phyloP scores from a whole-genome alignment of 1,140 invertebrate genomes.

The Drosophila lacteicornis region DNA sequence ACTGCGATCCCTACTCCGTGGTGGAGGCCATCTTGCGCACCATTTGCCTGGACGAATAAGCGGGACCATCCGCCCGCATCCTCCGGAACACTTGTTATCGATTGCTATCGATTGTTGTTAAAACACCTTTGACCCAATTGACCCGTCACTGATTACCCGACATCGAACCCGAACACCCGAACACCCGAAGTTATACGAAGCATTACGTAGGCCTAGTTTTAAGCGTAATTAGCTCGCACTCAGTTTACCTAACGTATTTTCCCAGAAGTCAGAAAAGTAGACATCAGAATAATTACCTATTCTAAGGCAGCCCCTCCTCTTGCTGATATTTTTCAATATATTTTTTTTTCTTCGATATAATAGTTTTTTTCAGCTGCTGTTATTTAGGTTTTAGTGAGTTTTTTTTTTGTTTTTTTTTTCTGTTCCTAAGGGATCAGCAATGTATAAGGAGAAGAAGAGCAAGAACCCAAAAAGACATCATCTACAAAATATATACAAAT shows the following conservation, averaged over 20 bases:
- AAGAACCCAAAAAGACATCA: slow-evolving; percentile 41
- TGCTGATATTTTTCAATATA: slow-evolving; percentile 26
- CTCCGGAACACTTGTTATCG: slow-evolving; percentile 33
- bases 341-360: slow-evolving; percentile 10
- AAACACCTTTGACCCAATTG: slow-evolving; percentile 39
- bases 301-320: slow-evolving; percentile 29
- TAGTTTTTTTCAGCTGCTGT: slow-evolving; percentile 51
- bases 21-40: slow-evolving; percentile 89
- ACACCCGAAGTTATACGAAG: slow-evolving; percentile 32
- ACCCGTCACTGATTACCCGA: slow-evolving; percentile 27
- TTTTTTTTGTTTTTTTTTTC: slow-evolving; percentile 22
- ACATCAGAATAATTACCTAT: slow-evolving; percentile 21
- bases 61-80: background rate
- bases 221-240: slow-evolving; percentile 39
- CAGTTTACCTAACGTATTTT: slow-evolving; percentile 60
- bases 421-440: slow-evolving; percentile 3
- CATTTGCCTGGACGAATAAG: slow-evolving; percentile 88
- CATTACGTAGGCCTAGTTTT: slow-evolving; percentile 41
- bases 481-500: slow-evolving; percentile 19
- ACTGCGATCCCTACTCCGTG: slow-evolving; percentile 93
- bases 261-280: slow-evolving; percentile 17
- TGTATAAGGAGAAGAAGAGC: slow-evolving; percentile 16
- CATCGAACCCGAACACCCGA: slow-evolving; percentile 25
- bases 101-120: slow-evolving; percentile 42
- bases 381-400: slow-evolving; percentile 46